A percentile compares a stretch with the other conserved stretches of the same genome.
Conservation (phyloP, 1,140 invertebrate genomes). For the Calosoma granatense region DNA sequence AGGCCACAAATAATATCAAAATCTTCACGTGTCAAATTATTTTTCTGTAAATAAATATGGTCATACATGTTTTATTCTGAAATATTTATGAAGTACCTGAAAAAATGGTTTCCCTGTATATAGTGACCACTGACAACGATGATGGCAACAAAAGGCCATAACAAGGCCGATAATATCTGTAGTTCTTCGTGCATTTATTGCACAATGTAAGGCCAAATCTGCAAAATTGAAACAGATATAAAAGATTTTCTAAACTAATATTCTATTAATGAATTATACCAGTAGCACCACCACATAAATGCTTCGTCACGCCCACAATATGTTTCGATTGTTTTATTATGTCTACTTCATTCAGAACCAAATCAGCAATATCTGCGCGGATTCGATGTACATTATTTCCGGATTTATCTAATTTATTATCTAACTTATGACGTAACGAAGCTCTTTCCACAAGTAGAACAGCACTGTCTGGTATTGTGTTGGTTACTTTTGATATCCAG, state of each 20-base stretch:
- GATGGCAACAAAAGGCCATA: conserved; percentile 82
- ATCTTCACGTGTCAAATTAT: conserved; percentile 49
- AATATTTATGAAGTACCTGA: conserved; percentile 28
- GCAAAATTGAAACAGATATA: conserved; percentile 18
- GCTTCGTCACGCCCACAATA: conserved; percentile 70
- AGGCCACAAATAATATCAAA: conserved; percentile 68
- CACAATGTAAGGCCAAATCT: conserved; percentile 64
- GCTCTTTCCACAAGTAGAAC: conserved; percentile 67
- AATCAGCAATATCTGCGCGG: conserved; percentile 61
- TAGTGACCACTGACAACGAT: conserved; percentile 58
- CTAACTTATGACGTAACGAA: conserved; percentile 68
- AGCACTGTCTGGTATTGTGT: conserved; percentile 36
- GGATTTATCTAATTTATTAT: conserved; percentile 51
- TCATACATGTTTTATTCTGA: too few relatives aligned
- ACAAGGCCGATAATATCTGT: conserved; percentile 48
- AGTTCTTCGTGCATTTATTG: conserved; percentile 35
- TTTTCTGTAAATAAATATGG: conserved; percentile 34
- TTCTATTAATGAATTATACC: conserved; percentile 36
- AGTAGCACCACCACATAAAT: conserved; percentile 76
- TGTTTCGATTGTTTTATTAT: conserved; percentile 35
- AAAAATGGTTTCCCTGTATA: conserved; percentile 60
- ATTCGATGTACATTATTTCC: conserved; percentile 46
- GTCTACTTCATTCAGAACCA: conserved; percentile 49
- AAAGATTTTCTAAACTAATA: conserved; percentile 2
- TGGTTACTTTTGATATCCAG: conserved; percentile 53